Conservation (phyloP, 2,113 vertebrate species). For the Tauraco erythrolophus region DNA sequence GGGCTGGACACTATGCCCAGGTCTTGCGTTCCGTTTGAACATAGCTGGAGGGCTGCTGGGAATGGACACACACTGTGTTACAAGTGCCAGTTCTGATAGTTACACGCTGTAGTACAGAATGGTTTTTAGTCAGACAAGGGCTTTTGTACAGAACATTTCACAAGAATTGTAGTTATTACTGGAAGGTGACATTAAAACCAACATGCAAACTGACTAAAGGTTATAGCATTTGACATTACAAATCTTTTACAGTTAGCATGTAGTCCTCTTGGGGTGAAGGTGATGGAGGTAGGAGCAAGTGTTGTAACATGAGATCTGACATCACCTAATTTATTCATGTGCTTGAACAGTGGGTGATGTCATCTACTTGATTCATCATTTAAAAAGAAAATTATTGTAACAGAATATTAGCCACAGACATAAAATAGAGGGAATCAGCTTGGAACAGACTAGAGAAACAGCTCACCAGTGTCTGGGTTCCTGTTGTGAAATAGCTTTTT, state of each 20-base stretch:
- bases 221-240: neutral
- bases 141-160: neutral
- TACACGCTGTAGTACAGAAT: neutral
- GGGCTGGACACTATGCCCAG: fast-evolving
- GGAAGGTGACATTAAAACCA: slow-evolving; percentile 8
- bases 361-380: neutral
- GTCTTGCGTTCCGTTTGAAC: fast-evolving
- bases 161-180: neutral
- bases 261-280: neutral
- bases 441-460: neutral
- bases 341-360: neutral
- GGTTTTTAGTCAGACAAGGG: neutral
- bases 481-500: neutral
- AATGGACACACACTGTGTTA: neutral
- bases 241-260: neutral
- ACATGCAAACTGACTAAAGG: neutral
- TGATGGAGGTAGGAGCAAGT: neutral
- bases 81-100: neutral
- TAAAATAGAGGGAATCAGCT: neutral
- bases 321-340: slow-evolving; percentile 49
- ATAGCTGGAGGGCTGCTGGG: neutral
- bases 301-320: slow-evolving; percentile 5
- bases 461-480: neutral
- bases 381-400: neutral
- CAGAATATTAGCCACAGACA: neutral